Percentiles rank a stretch among this genome's conserved stretches.
phyloP scores from a whole-genome alignment of 2,797 vertebrate genomes.

The Xiphophorus birchmanni region DNA sequence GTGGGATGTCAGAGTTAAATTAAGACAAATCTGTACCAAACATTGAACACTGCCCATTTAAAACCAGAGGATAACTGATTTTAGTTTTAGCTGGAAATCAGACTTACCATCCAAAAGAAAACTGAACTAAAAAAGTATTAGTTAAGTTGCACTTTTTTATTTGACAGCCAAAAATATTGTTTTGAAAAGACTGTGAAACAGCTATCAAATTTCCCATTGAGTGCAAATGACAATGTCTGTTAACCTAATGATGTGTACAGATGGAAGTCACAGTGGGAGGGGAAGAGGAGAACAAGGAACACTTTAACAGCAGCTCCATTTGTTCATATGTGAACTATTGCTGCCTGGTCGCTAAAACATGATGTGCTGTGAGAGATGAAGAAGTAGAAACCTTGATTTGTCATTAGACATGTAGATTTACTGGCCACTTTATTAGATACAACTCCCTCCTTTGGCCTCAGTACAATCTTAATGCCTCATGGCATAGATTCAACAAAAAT shows the following conservation, averaged over 20 bases:
- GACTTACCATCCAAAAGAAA: background rate
- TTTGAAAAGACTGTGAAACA: constrained; percentile 12
- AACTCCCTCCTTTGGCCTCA: background rate
- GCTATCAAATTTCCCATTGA: constrained; percentile 23
- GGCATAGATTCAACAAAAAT: background rate
- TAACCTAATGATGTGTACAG: constrained; percentile 18
- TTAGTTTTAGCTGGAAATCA: background rate
- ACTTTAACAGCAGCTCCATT: constrained; percentile 5
- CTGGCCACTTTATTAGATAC: background rate
- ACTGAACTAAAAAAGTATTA: background rate
- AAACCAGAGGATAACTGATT: background rate
- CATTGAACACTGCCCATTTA: background rate
- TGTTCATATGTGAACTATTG: background rate
- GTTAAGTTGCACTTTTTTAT: background rate
- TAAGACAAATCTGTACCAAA: too few species aligned
- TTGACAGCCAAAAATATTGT: constrained; percentile 3
- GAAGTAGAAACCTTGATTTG: background rate
- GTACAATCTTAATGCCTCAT: background rate
- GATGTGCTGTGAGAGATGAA: background rate
- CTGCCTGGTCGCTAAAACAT: background rate
- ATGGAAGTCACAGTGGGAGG: constrained; percentile 18
- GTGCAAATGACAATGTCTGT: constrained; percentile 22
- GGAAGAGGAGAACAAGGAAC: constrained; percentile 2
- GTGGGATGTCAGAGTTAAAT: background rate
- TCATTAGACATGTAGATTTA: background rate